Conservation (phyloP, 2,113 vertebrate genomes). For the Gavia stellata region DNA sequence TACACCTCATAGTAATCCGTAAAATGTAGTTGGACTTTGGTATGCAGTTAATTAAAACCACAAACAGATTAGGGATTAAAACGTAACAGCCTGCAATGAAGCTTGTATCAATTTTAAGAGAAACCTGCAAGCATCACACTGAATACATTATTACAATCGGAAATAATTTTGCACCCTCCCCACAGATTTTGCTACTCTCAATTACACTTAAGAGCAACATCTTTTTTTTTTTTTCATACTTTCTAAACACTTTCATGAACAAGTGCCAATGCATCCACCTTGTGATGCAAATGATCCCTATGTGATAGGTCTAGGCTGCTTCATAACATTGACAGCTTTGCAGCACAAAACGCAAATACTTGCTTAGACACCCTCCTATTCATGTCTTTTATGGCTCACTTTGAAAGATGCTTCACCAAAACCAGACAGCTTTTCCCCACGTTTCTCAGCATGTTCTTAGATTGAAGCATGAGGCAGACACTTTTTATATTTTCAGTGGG, state of each 20-base stretch:
- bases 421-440: not conserved
- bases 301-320: not conserved
- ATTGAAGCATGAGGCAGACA: not conserved
- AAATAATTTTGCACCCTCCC: not conserved
- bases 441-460: not conserved
- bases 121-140: not conserved
- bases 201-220: not conserved
- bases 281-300: not conserved
- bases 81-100: not conserved
- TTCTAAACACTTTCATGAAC: not conserved
- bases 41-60: not conserved
- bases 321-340: not conserved
- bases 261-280: not conserved
- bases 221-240: not conserved
- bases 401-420: not conserved
- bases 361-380: not conserved
- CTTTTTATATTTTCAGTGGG: not conserved
- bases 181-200: not conserved
- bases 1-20: not conserved
- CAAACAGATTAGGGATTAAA: not conserved
- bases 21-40: not conserved
- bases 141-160: accelerated
- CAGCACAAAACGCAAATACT: not conserved
- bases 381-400: not conserved
- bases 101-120: not conserved